A percentile compares a stretch with the other conserved stretches of the same genome.
phyloP scores from a whole-genome alignment of 2,113 vertebrate genomes.

The Psophia crepitans region DNA sequence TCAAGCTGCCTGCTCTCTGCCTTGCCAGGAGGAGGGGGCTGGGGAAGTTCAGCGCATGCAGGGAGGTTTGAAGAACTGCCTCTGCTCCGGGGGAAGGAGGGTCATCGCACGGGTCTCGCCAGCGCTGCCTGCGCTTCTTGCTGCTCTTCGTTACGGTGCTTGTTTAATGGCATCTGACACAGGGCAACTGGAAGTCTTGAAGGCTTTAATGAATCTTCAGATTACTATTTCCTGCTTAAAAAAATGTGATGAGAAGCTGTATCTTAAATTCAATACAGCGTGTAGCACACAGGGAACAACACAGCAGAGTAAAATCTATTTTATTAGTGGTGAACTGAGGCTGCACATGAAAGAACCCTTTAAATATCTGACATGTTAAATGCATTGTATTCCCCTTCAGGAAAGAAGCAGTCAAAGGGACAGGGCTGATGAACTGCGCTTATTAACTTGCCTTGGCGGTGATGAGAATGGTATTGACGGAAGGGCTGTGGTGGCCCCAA shows the following conservation, averaged over 20 bases:
- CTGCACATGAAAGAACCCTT: slow-evolving; percentile 55
- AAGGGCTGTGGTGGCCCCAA: slow-evolving; percentile 11
- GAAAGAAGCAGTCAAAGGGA: slow-evolving; percentile 48
- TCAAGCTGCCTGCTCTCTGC: rapidly evolving
- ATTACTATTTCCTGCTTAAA: slow-evolving; percentile 28
- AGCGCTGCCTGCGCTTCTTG: not conserved
- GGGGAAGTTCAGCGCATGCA: rapidly evolving
- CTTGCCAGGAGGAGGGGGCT: rapidly evolving
- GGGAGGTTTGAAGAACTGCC: not conserved
- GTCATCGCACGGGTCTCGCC: rapidly evolving
- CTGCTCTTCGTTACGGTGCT: rapidly evolving
- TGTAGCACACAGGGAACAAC: slow-evolving; percentile 32
- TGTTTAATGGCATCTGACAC: not conserved
- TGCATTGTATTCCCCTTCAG: slow-evolving; percentile 64
- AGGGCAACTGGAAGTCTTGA: not conserved
- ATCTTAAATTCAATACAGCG: slow-evolving; percentile 1
- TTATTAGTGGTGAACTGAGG: slow-evolving; percentile 55
- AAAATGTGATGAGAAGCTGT: not conserved
- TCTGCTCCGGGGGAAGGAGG: not conserved
- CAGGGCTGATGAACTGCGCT: slow-evolving; percentile 61
- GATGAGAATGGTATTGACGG: slow-evolving; percentile 35
- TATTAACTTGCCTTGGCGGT: slow-evolving; percentile 45
- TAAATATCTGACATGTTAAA: slow-evolving; percentile 65
- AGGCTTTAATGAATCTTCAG: not conserved
- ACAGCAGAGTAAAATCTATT: slow-evolving; percentile 48